phyloP scores from a whole-genome alignment of 2,888 invertebrate species.

The Mimas tiliae region DNA sequence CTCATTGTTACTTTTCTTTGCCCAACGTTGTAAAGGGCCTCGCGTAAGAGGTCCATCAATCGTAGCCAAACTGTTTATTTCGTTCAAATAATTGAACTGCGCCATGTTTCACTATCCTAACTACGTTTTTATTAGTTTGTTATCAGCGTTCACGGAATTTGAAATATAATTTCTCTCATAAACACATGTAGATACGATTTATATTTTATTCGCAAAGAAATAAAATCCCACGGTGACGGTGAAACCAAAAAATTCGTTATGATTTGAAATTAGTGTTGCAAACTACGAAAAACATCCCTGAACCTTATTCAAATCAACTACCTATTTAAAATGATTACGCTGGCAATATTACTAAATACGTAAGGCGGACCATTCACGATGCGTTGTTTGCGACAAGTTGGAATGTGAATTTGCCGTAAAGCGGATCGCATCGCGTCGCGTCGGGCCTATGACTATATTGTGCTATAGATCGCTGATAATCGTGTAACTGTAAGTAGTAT shows the following conservation, averaged over 20 bases:
- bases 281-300: neutral
- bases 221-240: constrained; percentile 17
- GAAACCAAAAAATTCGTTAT: constrained; percentile 26
- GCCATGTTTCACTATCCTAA: constrained; percentile 82
- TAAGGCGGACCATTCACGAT: too few relatives aligned
- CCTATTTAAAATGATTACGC: too few relatives aligned
- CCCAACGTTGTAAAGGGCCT: constrained; percentile 92
- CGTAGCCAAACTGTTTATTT: constrained; percentile 90
- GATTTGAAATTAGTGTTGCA: constrained; percentile 19
- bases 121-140: neutral
- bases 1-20: constrained; percentile 89
- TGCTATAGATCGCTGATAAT: too few relatives aligned
- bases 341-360: too few relatives aligned
- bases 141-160: constrained; percentile 5
- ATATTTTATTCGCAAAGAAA: constrained; percentile 22
- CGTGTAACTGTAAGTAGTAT: too few relatives aligned
- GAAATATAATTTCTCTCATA: neutral
- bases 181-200: constrained; percentile 12
- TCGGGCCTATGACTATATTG: too few relatives aligned
- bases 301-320: too few relatives aligned
- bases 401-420: too few relatives aligned
- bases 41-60: constrained; percentile 92
- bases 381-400: too few relatives aligned
- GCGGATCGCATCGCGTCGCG: too few relatives aligned
- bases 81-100: constrained; percentile 92